phyloP scores from a whole-genome alignment of 2,113 vertebrate genomes.

The Peromyscus leucopus region DNA sequence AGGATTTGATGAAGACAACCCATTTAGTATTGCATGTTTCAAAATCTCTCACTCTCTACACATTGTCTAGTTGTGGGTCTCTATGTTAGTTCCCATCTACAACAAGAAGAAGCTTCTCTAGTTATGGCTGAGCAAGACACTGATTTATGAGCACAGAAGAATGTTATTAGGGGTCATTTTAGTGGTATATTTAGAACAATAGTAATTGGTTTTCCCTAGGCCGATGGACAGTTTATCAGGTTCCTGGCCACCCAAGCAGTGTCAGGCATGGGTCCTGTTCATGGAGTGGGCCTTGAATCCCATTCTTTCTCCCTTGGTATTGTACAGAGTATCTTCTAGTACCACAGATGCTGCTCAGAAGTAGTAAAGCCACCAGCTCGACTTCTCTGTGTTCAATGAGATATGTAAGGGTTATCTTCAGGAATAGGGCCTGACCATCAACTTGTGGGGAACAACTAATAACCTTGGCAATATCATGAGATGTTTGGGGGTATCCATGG shows the following conservation, averaged over 20 bases:
- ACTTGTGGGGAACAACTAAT: background rate
- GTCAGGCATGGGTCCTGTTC: background rate
- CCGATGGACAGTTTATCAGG: background rate
- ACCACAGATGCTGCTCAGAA: background rate
- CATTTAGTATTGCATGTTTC: background rate
- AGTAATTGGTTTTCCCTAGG: background rate
- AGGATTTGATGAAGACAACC: background rate
- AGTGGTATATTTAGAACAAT: background rate
- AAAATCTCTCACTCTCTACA: background rate
- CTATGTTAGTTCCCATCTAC: background rate
- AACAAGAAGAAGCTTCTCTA: background rate
- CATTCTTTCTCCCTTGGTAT: background rate
- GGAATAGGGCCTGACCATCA: background rate
- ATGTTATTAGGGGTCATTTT: no score
- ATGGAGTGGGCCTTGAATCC: background rate
- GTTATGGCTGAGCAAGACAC: background rate
- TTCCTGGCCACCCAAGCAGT: background rate
- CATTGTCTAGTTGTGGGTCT: background rate
- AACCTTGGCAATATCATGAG: background rate
- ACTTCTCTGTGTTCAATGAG: background rate
- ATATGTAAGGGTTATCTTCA: background rate
- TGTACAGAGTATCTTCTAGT: background rate
- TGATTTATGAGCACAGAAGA: background rate
- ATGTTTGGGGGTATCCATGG: background rate
- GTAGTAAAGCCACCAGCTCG: fast-evolving